Evolutionary conservation across 1,140 invertebrate genomes (phyloP).

Genomic region (Acromyrmex charruanus): DNA sequence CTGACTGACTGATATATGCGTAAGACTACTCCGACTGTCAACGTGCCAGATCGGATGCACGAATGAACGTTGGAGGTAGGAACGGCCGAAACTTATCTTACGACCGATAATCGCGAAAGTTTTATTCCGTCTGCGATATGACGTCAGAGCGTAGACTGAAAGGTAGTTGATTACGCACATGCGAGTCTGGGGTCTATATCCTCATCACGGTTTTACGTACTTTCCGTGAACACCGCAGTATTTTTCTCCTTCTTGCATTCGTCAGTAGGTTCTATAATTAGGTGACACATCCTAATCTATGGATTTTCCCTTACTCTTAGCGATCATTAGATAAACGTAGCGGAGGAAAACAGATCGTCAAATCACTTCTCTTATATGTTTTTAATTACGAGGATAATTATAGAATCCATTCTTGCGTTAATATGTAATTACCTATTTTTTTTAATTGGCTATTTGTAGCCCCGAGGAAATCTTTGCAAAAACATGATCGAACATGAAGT

Average conservation of each 20-base stretch:
- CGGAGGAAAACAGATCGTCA: background rate
- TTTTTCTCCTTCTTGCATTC: background rate
- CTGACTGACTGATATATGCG: background rate
- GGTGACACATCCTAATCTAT: background rate
- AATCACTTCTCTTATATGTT: background rate
- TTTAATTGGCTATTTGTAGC: background rate
- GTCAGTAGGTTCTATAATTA: constrained; percentile 32
- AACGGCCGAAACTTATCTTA: constrained; percentile 47
- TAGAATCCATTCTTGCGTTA: background rate
- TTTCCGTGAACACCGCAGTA: constrained; percentile 16
- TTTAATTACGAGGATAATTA: constrained; percentile 15
- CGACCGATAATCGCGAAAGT: constrained; percentile 27
- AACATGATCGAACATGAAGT: background rate
- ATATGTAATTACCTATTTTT: constrained; percentile 3
- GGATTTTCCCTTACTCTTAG: constrained; percentile 15
- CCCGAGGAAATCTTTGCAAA: background rate
- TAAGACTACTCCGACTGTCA: constrained; percentile 19
- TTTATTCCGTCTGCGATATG: constrained; percentile 23
- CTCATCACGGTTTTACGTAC: background rate
- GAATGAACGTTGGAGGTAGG: constrained; percentile 9
- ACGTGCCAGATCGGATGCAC: background rate
- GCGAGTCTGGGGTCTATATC: constrained; percentile 1
- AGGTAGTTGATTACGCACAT: constrained; percentile 43
- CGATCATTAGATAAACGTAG: background rate
- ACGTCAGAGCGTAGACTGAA: constrained; percentile 40